Evolutionary conservation across 2,797 vertebrate genomes (phyloP).

Genomic region (Philypnodon macrostomus): DNA sequence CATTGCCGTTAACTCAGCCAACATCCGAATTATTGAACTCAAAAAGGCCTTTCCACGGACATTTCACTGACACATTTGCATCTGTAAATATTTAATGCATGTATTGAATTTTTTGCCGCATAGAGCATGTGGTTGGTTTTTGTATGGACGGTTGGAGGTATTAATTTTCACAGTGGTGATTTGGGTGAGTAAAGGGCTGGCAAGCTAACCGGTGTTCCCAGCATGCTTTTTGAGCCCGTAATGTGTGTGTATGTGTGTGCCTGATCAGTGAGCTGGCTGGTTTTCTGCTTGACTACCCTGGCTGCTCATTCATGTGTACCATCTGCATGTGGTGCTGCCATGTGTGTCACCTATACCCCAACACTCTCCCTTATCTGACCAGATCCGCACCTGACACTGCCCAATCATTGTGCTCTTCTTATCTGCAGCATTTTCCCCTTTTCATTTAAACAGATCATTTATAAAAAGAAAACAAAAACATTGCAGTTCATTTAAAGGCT

Average conservation of each 20-base stretch:
- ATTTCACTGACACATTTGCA: conserved; percentile 44
- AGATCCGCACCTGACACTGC: conserved; percentile 50
- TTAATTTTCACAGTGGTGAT: conserved; percentile 79
- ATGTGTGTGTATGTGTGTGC: conserved; percentile 31
- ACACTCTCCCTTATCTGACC: conserved; percentile 48
- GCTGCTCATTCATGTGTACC: conserved; percentile 72
- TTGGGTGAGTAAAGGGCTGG: conserved; percentile 73
- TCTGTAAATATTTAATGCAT: conserved; percentile 60
- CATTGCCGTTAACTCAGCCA: conserved; percentile 27
- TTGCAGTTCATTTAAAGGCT: conserved; percentile 37
- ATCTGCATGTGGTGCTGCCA: conserved; percentile 73
- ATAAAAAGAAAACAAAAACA: conserved; percentile 33
- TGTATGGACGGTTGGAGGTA: conserved; percentile 65
- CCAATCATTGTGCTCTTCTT: conserved; percentile 23
- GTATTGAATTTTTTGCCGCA: conserved; percentile 42
- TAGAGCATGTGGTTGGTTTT: conserved; percentile 34
- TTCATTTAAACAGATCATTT: conserved; percentile 32
- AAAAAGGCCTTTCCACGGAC: conserved; percentile 19
- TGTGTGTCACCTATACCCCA: conserved; percentile 69
- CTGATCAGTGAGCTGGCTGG: conserved; percentile 63
- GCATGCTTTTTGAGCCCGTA: conserved; percentile 46
- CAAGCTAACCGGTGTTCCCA: conserved; percentile 60
- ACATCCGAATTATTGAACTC: conserved; percentile 37
- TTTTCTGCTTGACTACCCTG: conserved; percentile 68
- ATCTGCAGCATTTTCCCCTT: conserved; percentile 14